Conservation (phyloP, 2,113 vertebrate species). For the Eulemur macaco region DNA sequence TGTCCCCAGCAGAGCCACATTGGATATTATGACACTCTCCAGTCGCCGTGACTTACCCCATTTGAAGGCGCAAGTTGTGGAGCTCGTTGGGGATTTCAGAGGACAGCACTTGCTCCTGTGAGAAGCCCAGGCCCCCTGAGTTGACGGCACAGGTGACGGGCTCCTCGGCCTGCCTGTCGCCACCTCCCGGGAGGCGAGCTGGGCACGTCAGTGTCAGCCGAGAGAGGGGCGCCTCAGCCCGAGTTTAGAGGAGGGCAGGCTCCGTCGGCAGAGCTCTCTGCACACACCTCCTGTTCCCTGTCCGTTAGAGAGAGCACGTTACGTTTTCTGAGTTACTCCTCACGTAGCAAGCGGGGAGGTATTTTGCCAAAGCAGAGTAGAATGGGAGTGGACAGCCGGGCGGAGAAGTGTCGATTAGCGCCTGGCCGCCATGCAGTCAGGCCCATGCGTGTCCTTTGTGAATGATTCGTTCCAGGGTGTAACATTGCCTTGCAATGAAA, state of each 20-base stretch:
- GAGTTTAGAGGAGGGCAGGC: neutral
- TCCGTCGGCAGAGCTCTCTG: neutral
- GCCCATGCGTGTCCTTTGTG: neutral
- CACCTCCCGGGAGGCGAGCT: neutral
- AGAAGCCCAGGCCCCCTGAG: neutral
- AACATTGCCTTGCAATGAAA: neutral
- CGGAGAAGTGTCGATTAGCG: rapidly evolving
- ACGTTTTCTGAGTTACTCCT: too few relatives aligned
- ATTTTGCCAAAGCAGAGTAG: neutral
- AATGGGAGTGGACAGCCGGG: neutral
- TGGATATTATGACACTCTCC: too few relatives aligned
- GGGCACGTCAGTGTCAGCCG: neutral
- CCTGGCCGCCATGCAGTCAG: rapidly evolving
- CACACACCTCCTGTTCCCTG: too few relatives aligned
- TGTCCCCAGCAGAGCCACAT: neutral
- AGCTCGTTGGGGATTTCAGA: neutral
- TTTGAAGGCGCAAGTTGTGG: neutral
- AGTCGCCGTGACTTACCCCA: rapidly evolving
- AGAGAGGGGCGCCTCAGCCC: rapidly evolving
- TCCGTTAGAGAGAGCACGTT: neutral
- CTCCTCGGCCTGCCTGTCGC: neutral
- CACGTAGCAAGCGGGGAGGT: neutral
- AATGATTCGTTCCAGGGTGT: too few relatives aligned
- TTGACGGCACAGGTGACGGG: neutral
- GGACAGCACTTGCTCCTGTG: too few relatives aligned